Base-by-base conservation (phyloP, 2,888 invertebrate species). In the Drosophila paranaensis region DNA sequence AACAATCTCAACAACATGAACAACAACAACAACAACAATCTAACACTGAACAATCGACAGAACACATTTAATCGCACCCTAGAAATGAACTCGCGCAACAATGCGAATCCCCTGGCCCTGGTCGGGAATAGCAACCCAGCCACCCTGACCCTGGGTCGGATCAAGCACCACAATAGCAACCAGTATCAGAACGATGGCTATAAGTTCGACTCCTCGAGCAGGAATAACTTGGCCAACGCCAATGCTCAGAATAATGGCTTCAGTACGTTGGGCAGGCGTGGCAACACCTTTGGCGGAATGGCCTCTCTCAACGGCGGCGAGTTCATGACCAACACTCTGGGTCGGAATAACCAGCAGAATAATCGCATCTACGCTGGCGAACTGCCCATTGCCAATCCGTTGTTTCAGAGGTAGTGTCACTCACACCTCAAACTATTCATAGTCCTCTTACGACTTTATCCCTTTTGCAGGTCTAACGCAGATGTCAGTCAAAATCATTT, bases 361-460 rank as follows among this genome's bases (percentile, higher is more conserved):
- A 84, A 87, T 69, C 80, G 84, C 4, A 45, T 79, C 1, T 81
- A 74, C 14, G 73, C 72, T 30, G 83, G 84, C 6, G 81, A 91
- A 43, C 80, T 95, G 81, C 95, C 95, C 6, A 95, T 95, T 58
- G 92, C 94, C 56, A 95, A 95, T 91, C 95, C 95, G 0, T 93
- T 95, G 40, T 95, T 95, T 92, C 94, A 94, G 91, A 94, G 94
- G 95, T 94, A 55, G 43, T 91, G 63, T 35, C 27, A 8, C 5
- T 2, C 27, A 27, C 0, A 37, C 2, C 10, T 45, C 14, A 10
- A n/a, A 6, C 33, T 4, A 13, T 2, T 13, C 11, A 4, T 11
- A 6, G 3, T 9, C 4, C 9, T 25, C 27, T 27, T 27, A 9
- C 35, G 2, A 4, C 40, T 16, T 35, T n/a, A 9, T 42, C 2